Evolutionary conservation across 2,113 vertebrate genomes (phyloP).

Genomic region (Melanerpes formicivorus): DNA sequence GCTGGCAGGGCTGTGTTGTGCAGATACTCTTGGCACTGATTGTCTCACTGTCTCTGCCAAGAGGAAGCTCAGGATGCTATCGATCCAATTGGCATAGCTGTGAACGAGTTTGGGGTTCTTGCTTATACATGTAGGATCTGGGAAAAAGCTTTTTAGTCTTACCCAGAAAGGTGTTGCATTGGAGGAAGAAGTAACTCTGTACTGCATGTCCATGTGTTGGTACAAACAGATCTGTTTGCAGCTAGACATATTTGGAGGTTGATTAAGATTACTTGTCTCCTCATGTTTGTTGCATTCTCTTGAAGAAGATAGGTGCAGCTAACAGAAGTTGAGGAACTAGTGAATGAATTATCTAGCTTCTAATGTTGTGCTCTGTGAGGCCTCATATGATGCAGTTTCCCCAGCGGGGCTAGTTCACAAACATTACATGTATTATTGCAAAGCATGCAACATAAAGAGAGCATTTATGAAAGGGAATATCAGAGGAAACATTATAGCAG

Average conservation of each 20-base stretch:
- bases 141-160: background rate
- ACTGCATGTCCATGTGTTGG: background rate
- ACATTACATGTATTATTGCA: conserved; percentile 56
- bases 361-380: conserved; percentile 5
- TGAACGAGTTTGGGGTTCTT: background rate
- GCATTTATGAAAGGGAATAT: conserved; percentile 76
- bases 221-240: background rate
- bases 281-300: background rate
- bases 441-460: conserved; percentile 66
- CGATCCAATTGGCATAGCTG: fast-evolving
- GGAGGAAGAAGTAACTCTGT: background rate
- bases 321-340: background rate
- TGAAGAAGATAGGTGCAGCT: background rate
- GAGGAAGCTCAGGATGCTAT: background rate
- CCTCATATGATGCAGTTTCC: conserved; percentile 5
- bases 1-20: background rate
- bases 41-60: background rate
- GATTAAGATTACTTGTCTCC: background rate
- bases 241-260: background rate
- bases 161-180: background rate
- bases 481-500: conserved; percentile 76
- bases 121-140: background rate
- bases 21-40: background rate
- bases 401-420: conserved; percentile 1
- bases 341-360: conserved; percentile 8